phyloP scores from a whole-genome alignment of 2,113 vertebrate genomes.

The Archilochus colubris region DNA sequence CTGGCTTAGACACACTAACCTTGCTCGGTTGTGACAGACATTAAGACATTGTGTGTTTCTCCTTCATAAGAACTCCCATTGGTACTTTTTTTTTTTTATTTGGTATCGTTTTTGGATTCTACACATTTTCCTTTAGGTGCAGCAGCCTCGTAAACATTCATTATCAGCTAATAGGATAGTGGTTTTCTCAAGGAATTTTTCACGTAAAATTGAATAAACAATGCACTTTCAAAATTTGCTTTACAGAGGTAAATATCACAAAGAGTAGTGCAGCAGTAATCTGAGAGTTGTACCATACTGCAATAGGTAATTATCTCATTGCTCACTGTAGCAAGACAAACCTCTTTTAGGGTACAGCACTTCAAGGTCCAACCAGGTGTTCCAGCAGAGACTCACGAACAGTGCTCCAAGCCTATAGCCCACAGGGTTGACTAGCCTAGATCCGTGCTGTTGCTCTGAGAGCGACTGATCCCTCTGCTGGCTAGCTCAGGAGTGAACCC shows the following conservation, averaged over 20 bases:
- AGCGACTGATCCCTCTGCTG: too few species aligned
- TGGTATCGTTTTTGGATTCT: neutral
- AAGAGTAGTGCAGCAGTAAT: neutral
- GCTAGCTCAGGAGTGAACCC: too few species aligned
- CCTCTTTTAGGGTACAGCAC: too few species aligned
- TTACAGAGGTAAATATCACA: neutral
- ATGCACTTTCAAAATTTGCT: neutral
- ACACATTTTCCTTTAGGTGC: neutral
- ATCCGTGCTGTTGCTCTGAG: too few species aligned
- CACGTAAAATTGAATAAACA: neutral
- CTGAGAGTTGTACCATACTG: neutral
- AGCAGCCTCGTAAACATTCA: neutral
- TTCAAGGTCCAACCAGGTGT: too few species aligned
- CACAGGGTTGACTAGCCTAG: too few species aligned
- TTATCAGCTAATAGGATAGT: neutral
- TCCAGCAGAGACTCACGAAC: too few species aligned
- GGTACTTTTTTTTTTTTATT: neutral
- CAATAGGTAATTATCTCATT: neutral
- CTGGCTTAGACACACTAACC: slow-evolving; percentile 3
- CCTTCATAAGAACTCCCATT: neutral
- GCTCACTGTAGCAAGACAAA: neutral
- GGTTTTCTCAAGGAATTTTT: neutral
- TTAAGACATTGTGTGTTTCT: slow-evolving; percentile 24
- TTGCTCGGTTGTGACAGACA: slow-evolving; percentile 79
- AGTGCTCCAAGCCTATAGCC: too few species aligned